A percentile compares a stretch with the other conserved stretches of the same genome.
Evolutionary conservation across 2,113 vertebrate species (phyloP).

Genomic region (Channa maculata): DNA sequence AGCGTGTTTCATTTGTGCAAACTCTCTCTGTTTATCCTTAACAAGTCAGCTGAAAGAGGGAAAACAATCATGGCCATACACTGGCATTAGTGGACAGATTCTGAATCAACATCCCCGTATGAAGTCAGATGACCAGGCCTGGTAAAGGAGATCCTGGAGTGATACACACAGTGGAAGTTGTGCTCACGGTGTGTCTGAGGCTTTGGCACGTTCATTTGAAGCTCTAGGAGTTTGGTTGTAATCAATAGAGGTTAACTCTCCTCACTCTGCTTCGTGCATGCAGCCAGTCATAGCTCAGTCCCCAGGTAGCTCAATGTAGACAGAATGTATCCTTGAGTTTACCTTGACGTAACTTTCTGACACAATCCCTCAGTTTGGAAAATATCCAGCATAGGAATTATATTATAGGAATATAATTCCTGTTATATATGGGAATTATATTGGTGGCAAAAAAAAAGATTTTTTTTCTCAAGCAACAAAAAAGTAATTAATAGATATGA

Average conservation of each 20-base stretch:
- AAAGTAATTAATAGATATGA: neutral
- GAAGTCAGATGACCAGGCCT: slow-evolving; percentile 8
- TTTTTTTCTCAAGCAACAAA: neutral
- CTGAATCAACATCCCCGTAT: slow-evolving; percentile 3
- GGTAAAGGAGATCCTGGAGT: slow-evolving; percentile 2
- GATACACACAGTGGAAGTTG: slow-evolving; percentile 9
- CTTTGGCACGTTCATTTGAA: slow-evolving; percentile 31
- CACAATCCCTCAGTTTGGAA: neutral
- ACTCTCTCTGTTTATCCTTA: slow-evolving; percentile 15
- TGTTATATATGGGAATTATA: neutral
- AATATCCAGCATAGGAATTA: neutral
- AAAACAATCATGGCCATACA: neutral
- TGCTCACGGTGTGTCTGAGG: slow-evolving; percentile 37
- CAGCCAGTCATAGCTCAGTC: neutral
- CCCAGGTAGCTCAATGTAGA: neutral
- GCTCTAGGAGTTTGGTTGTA: slow-evolving; percentile 3
- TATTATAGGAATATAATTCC: too few relatives aligned
- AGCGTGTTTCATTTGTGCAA: slow-evolving; percentile 35
- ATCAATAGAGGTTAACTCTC: slow-evolving; percentile 52
- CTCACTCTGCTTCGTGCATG: slow-evolving; percentile 30
- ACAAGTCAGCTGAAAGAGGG: slow-evolving; percentile 1
- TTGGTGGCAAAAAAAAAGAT: neutral
- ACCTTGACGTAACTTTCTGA: too few relatives aligned
- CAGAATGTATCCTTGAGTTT: neutral
- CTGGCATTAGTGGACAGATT: slow-evolving; percentile 24